These are phyloP conservation scores for Apis laboriosa DNA, from an alignment of 1,140 invertebrate species.

Conservation along the genomic window DNA sequence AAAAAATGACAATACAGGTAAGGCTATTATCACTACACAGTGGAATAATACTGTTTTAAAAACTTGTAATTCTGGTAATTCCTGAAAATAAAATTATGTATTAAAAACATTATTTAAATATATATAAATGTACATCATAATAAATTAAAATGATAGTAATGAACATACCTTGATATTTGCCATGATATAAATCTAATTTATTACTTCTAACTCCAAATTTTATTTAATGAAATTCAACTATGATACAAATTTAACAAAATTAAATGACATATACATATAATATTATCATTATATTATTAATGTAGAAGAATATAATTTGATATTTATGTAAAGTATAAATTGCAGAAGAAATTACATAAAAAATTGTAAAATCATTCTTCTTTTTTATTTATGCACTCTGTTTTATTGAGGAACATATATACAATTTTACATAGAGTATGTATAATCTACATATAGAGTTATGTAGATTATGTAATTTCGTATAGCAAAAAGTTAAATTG, in stretches of 20 bases:
- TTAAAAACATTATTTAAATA: conserved; percentile 5
- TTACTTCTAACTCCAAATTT: neutral
- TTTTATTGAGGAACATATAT: neutral
- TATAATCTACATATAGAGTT: neutral
- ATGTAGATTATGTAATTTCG: too few relatives aligned
- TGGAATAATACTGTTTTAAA: conserved; percentile 78
- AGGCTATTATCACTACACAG: conserved; percentile 76
- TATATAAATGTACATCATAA: neutral
- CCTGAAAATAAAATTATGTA: conserved; percentile 63
- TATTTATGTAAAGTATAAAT: neutral
- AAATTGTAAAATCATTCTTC: conserved; percentile 15
- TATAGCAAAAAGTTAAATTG: neutral
- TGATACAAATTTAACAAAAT: neutral
- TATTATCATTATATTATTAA: neutral
- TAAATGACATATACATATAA: neutral
- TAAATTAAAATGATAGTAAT: neutral
- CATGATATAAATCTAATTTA: conserved; percentile 34
- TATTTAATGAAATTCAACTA: neutral
- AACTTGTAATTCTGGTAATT: conserved; percentile 72
- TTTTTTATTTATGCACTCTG: neutral
- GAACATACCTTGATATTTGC: conserved; percentile 39
- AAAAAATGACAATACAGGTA: conserved; percentile 78
- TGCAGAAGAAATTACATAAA: neutral
- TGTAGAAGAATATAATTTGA: neutral
- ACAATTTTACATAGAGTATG: neutral